phyloP scores from a whole-genome alignment of 2,888 invertebrate genomes.

The Hirtodrosophila confusa region DNA sequence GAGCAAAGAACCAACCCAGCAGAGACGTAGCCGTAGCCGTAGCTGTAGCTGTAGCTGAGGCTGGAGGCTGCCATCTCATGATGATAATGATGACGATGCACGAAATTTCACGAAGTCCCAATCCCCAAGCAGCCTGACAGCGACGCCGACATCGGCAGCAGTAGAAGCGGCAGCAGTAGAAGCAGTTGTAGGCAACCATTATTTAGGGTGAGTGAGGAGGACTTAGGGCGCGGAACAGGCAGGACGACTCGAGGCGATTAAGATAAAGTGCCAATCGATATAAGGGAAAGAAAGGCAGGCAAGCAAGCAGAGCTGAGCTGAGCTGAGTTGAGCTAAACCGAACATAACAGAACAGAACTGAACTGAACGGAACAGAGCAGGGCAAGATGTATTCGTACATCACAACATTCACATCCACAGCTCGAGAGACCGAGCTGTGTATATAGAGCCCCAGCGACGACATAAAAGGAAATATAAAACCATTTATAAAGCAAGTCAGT shows the following conservation, averaged over 20 bases:
- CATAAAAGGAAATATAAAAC: constrained; percentile 80
- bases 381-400: constrained; percentile 52
- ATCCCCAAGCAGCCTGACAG: constrained; percentile 42
- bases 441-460: constrained; percentile 55
- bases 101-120: constrained; percentile 67
- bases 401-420: constrained; percentile 27
- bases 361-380: constrained; percentile 33
- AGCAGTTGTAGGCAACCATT: constrained; percentile 53
- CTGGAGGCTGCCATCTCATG: constrained; percentile 38
- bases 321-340: constrained; percentile 28
- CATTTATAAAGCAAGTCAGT: constrained; percentile 80
- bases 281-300: constrained; percentile 74
- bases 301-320: constrained; percentile 16
- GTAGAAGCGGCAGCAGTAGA: constrained; percentile 19
- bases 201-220: constrained; percentile 58
- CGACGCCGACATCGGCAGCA: constrained; percentile 23
- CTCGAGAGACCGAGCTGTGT: constrained; percentile 31
- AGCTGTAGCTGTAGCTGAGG: background rate
- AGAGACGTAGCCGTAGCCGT: constrained; percentile 11
- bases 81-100: constrained; percentile 72
- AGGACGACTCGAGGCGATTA: constrained; percentile 75
- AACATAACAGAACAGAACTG: constrained; percentile 4
- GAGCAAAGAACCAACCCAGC: constrained; percentile 8
- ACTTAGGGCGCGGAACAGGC: constrained; percentile 48
- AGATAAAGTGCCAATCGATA: constrained; percentile 79